phyloP scores from a whole-genome alignment of 2,113 vertebrate genomes.

The Tonatia bakeri region DNA sequence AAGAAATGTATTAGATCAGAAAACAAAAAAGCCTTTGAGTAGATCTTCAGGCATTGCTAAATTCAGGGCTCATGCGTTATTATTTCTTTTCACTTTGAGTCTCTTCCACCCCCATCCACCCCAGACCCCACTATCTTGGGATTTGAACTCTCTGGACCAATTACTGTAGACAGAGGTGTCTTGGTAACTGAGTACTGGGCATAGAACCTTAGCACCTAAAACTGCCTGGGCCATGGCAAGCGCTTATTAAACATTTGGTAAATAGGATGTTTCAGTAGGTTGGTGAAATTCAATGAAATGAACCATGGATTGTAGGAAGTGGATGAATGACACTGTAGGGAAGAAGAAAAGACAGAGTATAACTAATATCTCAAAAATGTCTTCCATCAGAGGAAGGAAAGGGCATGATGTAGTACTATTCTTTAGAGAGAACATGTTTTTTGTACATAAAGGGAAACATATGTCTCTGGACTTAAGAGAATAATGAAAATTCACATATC shows the following conservation, averaged over 20 bases:
- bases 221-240: background rate
- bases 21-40: conserved; percentile 14
- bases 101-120: background rate
- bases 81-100: background rate
- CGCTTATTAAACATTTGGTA: background rate
- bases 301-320: background rate
- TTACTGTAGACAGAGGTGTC: background rate
- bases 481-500: background rate
- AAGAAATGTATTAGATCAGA: background rate
- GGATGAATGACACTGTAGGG: background rate
- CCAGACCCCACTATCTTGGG: background rate
- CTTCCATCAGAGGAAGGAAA: background rate
- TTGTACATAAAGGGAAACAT: background rate
- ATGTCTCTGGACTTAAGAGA: background rate
- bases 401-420: background rate
- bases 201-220: background rate
- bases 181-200: background rate
- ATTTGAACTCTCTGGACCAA: background rate
- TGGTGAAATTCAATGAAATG: background rate
- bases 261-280: background rate
- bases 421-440: background rate
- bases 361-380: background rate
- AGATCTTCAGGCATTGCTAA: background rate
- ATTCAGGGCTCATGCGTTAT: background rate
- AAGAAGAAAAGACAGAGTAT: background rate